A percentile compares a stretch with the other conserved stretches of the same genome.
phyloP scores from a whole-genome alignment of 2,113 vertebrate genomes.

The Mus spicilegus region DNA sequence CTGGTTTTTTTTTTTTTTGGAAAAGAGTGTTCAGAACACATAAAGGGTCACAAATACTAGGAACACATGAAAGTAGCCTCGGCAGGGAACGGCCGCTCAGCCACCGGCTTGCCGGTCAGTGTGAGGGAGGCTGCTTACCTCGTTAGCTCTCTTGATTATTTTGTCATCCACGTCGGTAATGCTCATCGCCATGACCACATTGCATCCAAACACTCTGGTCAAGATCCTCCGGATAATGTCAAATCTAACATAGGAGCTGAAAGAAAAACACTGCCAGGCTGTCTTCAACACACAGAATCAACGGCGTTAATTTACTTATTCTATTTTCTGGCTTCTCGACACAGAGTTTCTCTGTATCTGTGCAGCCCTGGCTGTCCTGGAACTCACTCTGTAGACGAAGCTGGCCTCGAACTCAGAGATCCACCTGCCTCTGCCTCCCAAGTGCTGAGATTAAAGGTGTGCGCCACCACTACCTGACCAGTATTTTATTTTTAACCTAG shows the following conservation, averaged over 20 bases:
- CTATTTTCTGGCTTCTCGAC: background rate
- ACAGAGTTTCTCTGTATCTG: background rate
- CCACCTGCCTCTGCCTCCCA: background rate
- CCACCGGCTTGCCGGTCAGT: accelerated
- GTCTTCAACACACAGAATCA: background rate
- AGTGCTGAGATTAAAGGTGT: background rate
- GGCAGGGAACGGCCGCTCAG: background rate
- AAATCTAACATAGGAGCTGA: constrained; percentile 96
- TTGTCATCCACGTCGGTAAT: constrained; percentile 98
- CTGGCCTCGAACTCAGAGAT: background rate
- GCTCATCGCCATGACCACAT: constrained; percentile 95
- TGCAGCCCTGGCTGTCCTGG: background rate
- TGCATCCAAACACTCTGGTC: constrained; percentile 91
- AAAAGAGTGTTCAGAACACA: background rate
- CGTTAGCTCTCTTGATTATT: constrained; percentile 92
- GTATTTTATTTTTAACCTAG: no score
- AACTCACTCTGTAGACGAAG: background rate
- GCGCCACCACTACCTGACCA: background rate
- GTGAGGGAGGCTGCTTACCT: constrained; percentile 84
- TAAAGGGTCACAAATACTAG: background rate
- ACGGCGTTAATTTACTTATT: background rate
- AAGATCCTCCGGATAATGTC: constrained; percentile 95
- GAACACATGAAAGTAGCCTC: background rate
- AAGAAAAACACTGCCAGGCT: background rate
- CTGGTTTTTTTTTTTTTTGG: background rate